These are phyloP conservation scores for Stichopus horrens DNA, from an alignment of 53 echinoderm and acorn worm genomes.

Conservation along the genomic window DNA sequence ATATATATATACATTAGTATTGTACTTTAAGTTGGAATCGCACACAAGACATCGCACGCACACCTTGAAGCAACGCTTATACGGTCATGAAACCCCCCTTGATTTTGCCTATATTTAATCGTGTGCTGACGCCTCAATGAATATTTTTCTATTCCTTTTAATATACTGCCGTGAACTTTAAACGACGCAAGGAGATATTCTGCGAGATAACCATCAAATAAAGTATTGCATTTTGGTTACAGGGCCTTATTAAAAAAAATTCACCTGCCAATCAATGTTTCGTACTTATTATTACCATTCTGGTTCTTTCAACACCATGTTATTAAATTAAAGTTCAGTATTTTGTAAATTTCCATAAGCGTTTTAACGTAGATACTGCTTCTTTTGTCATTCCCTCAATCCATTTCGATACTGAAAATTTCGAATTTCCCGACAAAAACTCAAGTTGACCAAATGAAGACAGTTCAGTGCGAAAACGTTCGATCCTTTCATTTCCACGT, in stretches of 20 bases:
- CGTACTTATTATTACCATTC: not conserved
- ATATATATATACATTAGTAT: too few relatives aligned
- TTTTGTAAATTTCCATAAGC: not conserved
- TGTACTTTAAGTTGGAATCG: too few relatives aligned
- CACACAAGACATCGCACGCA: too few relatives aligned
- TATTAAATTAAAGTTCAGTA: not conserved
- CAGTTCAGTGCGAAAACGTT: not conserved
- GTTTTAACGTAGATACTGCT: not conserved
- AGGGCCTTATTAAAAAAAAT: not conserved
- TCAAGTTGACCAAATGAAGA: not conserved
- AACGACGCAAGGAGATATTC: too few relatives aligned
- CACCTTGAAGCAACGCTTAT: too few relatives aligned
- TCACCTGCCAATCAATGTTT: not conserved
- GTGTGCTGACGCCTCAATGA: too few relatives aligned
- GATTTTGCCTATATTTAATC: too few relatives aligned
- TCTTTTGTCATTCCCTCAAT: not conserved
- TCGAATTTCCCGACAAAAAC: not conserved
- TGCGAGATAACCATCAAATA: too few relatives aligned
- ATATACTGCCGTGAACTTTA: too few relatives aligned
- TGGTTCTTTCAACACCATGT: not conserved
- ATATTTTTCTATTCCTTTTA: too few relatives aligned
- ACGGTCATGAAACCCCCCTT: too few relatives aligned
- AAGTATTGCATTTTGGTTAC: too few relatives aligned
- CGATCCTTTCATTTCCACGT: not conserved
- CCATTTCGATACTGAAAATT: not conserved